phyloP scores from a whole-genome alignment of 2,113 vertebrate genomes.

The Colinus virginianus region DNA sequence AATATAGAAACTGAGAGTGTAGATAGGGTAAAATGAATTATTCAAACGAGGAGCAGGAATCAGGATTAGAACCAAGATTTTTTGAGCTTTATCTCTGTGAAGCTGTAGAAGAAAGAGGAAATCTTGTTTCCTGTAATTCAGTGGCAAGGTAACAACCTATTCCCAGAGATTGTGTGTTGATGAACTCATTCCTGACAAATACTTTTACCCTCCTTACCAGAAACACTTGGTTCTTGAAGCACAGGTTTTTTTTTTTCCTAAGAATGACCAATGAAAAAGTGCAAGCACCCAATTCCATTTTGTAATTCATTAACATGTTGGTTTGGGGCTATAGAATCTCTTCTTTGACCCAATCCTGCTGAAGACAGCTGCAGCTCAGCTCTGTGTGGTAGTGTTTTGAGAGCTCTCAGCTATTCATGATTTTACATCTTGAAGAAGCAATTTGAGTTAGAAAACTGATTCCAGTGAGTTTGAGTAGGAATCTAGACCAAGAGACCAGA shows the following conservation, averaged over 20 bases:
- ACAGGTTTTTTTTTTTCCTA: neutral
- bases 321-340: neutral
- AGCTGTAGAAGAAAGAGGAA: neutral
- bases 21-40: neutral
- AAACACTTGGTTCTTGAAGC: neutral
- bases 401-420: neutral
- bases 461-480: neutral
- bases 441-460: neutral
- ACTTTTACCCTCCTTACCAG: neutral
- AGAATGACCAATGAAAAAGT: neutral
- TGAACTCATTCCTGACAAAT: neutral
- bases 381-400: neutral
- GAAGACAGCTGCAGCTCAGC: neutral
- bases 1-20: neutral
- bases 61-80: neutral
- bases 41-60: neutral
- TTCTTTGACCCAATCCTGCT: accelerated
- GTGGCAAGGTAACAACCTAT: neutral
- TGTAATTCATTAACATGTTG: neutral
- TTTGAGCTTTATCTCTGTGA: neutral
- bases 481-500: neutral
- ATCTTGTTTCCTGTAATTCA: neutral
- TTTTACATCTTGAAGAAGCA: neutral
- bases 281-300: neutral
- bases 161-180: neutral